Evolutionary conservation across 2,113 vertebrate species (phyloP).

Genomic region (Perognathus longimembris): DNA sequence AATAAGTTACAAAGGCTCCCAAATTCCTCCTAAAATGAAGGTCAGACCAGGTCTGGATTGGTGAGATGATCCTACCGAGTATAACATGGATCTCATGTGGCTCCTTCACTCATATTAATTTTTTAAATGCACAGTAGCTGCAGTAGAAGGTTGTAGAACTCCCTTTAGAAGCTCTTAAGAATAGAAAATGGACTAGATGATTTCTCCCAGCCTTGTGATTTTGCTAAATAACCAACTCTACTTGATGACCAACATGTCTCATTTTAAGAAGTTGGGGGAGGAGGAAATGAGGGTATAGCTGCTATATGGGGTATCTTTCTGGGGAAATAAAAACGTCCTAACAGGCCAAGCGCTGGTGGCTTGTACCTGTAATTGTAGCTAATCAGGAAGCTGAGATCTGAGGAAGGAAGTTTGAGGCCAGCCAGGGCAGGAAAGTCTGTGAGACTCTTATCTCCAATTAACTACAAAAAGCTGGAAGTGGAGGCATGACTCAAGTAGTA

Average conservation of each 20-base stretch:
- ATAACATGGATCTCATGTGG: neutral
- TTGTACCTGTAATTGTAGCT: too few relatives aligned
- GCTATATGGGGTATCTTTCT: neutral
- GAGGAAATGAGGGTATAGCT: neutral
- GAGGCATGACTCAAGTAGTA: too few relatives aligned
- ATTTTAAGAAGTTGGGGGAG: neutral
- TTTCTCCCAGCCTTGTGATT: slow-evolving; percentile 38
- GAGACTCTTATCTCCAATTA: too few relatives aligned
- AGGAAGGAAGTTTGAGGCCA: too few relatives aligned
- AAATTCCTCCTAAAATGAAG: neutral
- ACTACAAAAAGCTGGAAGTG: too few relatives aligned
- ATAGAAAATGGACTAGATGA: slow-evolving; percentile 43
- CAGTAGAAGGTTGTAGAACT: neutral
- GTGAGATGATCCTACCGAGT: neutral
- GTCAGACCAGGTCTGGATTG: neutral
- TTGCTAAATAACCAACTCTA: slow-evolving; percentile 51
- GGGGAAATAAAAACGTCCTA: neutral
- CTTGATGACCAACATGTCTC: neutral
- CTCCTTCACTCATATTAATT: slow-evolving; percentile 20
- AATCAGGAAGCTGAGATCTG: too few relatives aligned
- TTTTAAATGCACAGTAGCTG: slow-evolving; percentile 19
- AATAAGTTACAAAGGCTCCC: neutral
- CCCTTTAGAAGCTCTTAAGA: slow-evolving; percentile 29
- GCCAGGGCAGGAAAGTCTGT: too few relatives aligned
- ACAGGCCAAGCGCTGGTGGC: too few relatives aligned